Evolutionary conservation across 2,888 invertebrate species (phyloP).

Genomic region (Drosophila borealis): DNA sequence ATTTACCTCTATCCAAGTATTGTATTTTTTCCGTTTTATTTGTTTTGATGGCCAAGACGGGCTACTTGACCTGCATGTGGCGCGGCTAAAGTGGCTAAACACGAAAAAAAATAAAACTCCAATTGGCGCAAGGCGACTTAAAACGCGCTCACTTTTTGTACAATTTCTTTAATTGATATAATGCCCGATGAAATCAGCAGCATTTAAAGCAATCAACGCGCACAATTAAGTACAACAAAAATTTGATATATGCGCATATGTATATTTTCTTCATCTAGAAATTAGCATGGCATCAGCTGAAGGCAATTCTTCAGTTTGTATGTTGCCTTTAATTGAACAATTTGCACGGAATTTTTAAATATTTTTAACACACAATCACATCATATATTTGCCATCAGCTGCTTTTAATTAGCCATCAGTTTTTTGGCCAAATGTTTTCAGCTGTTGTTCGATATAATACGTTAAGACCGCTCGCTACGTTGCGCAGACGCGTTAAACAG

Average conservation of each 20-base stretch:
- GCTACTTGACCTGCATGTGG: conserved; percentile 70
- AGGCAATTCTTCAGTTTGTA: conserved; percentile 33
- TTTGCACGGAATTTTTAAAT: conserved; percentile 34
- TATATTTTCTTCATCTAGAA: conserved; percentile 25
- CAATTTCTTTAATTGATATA: conserved; percentile 70
- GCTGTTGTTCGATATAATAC: conserved; percentile 12
- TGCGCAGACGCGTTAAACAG: conserved; percentile 21
- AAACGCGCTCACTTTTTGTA: conserved; percentile 41
- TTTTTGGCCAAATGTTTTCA: conserved; percentile 45
- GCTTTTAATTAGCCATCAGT: conserved; percentile 55
- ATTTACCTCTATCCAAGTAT: conserved; percentile 59
- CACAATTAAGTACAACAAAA: conserved; percentile 65
- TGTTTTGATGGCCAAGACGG: conserved; percentile 36
- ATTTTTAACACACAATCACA: conserved; percentile 23
- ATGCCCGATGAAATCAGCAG: conserved; percentile 59
- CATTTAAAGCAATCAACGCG: conserved; percentile 75
- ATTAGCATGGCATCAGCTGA: conserved; percentile 68
- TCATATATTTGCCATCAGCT: conserved; percentile 47
- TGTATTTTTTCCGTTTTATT: conserved; percentile 19
- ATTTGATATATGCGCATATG: conserved; percentile 5
- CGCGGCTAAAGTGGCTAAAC: conserved; percentile 47
- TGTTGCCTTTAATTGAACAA: conserved; percentile 43
- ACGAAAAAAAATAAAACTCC: conserved; percentile 14
- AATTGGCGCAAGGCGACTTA: conserved; percentile 66
- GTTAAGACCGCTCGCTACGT: conserved; percentile 1